Conservation (phyloP, 2,113 vertebrate species). For the Grammomys dolichurus region DNA sequence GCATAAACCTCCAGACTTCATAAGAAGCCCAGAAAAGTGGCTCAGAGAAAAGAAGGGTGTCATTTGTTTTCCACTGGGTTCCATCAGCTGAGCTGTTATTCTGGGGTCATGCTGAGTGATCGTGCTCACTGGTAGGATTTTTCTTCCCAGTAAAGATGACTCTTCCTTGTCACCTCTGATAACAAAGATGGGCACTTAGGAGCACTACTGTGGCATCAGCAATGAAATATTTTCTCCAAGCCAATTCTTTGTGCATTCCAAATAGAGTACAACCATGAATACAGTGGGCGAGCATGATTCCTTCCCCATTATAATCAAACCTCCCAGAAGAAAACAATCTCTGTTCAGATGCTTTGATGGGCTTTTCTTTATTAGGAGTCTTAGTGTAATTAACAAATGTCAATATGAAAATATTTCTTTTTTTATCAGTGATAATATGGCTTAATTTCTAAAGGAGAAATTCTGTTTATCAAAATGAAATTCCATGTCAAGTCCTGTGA, state of each 20-base stretch:
- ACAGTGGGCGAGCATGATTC: background rate
- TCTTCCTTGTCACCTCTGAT: conserved; percentile 48
- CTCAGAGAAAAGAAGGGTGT: conserved; percentile 54
- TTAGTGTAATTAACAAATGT: conserved; percentile 12
- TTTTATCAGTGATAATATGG: background rate
- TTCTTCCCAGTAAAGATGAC: conserved; percentile 46
- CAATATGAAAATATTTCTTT: background rate
- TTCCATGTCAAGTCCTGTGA: background rate
- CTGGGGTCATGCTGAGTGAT: conserved; percentile 63
- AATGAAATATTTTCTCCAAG: conserved; percentile 57
- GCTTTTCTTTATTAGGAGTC: conserved; percentile 37
- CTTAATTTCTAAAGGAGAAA: conserved; percentile 26
- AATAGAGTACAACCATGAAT: background rate
- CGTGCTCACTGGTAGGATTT: background rate
- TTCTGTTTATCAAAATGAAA: conserved; percentile 12
- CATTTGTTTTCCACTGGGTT: conserved; percentile 77
- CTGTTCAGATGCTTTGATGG: background rate
- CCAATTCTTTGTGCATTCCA: background rate
- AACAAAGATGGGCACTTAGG: conserved; percentile 64
- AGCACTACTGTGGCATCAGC: conserved; percentile 49
- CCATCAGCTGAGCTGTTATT: conserved; percentile 49
- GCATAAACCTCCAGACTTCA: conserved; percentile 53
- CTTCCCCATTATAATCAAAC: conserved; percentile 34
- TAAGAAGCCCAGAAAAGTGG: conserved; percentile 64
- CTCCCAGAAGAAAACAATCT: no score